These are phyloP conservation scores for Hypsopygia costalis DNA, from an alignment of 2,888 invertebrate species.

Conservation along the genomic window DNA sequence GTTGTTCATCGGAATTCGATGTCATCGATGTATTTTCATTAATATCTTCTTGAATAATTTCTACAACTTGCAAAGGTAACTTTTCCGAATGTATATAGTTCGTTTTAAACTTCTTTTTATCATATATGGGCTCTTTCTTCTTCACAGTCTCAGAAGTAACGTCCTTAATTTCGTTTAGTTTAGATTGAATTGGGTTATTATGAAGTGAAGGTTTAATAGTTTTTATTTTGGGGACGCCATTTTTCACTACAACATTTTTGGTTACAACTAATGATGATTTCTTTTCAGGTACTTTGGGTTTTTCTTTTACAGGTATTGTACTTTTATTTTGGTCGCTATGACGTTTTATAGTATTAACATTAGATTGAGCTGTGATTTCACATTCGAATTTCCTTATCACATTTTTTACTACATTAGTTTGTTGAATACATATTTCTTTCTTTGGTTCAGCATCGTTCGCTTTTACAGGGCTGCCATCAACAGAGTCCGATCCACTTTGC, in stretches of 20 bases:
- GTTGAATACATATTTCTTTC: conserved; percentile 29
- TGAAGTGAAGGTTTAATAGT: conserved; percentile 45
- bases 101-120: conserved; percentile 67
- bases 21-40: conserved; percentile 36
- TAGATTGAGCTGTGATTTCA: conserved; percentile 63
- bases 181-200: conserved; percentile 19
- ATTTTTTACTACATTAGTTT: conserved; percentile 60
- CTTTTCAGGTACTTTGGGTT: conserved; percentile 82
- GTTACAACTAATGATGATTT: conserved; percentile 75
- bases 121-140: conserved; percentile 63
- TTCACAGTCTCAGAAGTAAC: conserved; percentile 22
- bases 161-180: conserved; percentile 26
- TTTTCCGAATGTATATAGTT: conserved; percentile 71
- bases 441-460: conserved; percentile 27
- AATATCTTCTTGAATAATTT: conserved; percentile 70
- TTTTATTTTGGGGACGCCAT: conserved; percentile 76
- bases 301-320: conserved; percentile 57
- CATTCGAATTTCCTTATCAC: conserved; percentile 74
- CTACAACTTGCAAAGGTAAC: conserved; percentile 62
- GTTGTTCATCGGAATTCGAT: conserved; percentile 17
- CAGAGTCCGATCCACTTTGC: conserved; percentile 61
- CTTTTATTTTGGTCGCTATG: conserved; percentile 52
- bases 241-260: conserved; percentile 74
- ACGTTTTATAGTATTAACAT: conserved; percentile 53
- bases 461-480: conserved; percentile 57